These are phyloP conservation scores for Dolichallabes microphthalmus DNA, from an alignment of 2,113 vertebrate genomes.

Conservation along the genomic window DNA sequence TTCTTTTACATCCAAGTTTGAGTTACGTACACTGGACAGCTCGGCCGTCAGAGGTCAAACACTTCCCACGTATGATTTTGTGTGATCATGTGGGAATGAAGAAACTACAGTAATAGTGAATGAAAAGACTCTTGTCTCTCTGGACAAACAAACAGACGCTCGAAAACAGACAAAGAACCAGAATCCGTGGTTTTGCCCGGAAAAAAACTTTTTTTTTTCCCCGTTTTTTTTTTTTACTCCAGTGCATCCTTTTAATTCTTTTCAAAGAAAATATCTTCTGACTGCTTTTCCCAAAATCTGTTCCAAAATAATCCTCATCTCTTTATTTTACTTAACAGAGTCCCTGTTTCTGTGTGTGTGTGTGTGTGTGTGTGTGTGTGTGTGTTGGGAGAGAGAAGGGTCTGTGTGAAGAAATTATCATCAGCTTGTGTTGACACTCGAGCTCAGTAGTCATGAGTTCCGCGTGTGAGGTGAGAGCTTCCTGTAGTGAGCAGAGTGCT, in stretches of 20 bases:
- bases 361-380: slow-evolving; percentile 13
- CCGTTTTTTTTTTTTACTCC: background rate
- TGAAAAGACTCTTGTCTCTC: background rate
- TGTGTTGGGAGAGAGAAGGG: background rate
- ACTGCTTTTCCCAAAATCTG: background rate
- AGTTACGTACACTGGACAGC: no score
- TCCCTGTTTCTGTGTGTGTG: background rate
- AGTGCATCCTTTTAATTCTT: background rate
- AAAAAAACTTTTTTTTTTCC: background rate
- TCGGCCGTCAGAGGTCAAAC: background rate
- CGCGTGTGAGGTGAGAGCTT: background rate
- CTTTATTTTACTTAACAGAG: background rate
- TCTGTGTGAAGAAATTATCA: background rate
- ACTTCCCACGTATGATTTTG: background rate
- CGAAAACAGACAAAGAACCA: slow-evolving; percentile 12
- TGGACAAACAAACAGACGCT: slow-evolving; percentile 1
- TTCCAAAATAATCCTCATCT: background rate
- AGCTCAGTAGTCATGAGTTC: background rate
- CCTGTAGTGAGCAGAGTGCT: background rate
- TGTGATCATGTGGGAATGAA: background rate
- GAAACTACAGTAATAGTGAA: background rate
- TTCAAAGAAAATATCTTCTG: background rate
- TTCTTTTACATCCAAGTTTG: background rate
- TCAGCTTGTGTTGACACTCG: background rate
- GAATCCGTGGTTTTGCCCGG: slow-evolving; percentile 31